These are phyloP conservation scores for Poicephalus meyeri DNA, from an alignment of 2,113 vertebrate species.

Conservation along the genomic window DNA sequence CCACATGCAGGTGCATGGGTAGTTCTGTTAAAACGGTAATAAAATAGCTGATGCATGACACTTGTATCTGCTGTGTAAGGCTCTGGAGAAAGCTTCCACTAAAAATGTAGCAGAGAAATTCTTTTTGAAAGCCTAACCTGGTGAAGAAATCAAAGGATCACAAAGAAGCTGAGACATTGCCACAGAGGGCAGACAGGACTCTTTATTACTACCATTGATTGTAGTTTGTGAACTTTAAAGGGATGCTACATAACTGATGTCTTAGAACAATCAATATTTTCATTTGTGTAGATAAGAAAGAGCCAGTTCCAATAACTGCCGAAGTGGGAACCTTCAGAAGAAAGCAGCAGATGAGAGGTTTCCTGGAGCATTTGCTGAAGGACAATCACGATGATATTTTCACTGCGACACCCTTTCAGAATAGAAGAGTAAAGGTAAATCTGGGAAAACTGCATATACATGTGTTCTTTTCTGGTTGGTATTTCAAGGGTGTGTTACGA, in stretches of 20 bases:
- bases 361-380: conserved; percentile 86
- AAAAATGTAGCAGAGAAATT: rapidly evolving
- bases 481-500: background rate
- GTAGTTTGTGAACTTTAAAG: background rate
- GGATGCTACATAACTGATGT: background rate
- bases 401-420: conserved; percentile 73
- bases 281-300: background rate
- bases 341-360: conserved; percentile 88
- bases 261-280: background rate
- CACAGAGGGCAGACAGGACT: rapidly evolving
- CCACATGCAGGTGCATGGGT: background rate
- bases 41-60: background rate
- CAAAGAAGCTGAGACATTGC: background rate
- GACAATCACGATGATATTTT: conserved; percentile 88
- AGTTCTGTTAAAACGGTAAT: rapidly evolving
- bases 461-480: rapidly evolving
- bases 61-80: rapidly evolving
- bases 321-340: conserved; percentile 86
- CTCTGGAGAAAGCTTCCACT: background rate
- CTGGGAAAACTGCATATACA: rapidly evolving
- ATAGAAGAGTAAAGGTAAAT: conserved; percentile 79
- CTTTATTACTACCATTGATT: rapidly evolving
- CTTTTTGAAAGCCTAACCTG: background rate
- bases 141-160: background rate
- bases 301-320: conserved; percentile 75